Percentiles rank a stretch among this genome's conserved stretches.
These are phyloP conservation scores for Drosophila repleta DNA, from an alignment of 1,140 invertebrate species.

Conservation along the genomic window DNA sequence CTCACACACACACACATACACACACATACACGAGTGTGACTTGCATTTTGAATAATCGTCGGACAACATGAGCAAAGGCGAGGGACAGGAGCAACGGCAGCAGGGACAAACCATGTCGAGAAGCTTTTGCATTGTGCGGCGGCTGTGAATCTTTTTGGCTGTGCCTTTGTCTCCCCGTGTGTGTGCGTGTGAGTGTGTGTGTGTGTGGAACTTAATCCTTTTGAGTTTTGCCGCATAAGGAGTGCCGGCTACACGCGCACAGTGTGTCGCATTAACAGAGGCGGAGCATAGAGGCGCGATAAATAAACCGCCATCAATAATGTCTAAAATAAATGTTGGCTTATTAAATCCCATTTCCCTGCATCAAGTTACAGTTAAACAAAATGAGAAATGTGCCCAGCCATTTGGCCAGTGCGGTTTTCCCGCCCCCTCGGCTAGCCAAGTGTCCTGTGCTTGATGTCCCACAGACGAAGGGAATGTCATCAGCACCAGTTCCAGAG, in stretches of 20 bases:
- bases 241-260: conserved; percentile 7
- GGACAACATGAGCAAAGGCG: conserved; percentile 43
- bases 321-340: conserved; percentile 80
- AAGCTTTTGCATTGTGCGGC: conserved; percentile 72
- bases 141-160: conserved; percentile 72
- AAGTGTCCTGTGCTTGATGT: conserved; percentile 31
- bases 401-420: conserved; percentile 54
- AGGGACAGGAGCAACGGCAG: background rate
- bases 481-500: conserved; percentile 56
- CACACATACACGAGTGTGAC: conserved; percentile 52
- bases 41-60: conserved; percentile 79
- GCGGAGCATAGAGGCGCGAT: conserved; percentile 21
- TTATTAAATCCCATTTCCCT: conserved; percentile 81
- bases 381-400: conserved; percentile 72
- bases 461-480: conserved; percentile 56
- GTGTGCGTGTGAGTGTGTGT: conserved; percentile 10
- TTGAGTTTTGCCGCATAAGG: conserved; percentile 81
- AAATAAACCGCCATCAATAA: conserved; percentile 78
- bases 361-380: conserved; percentile 73
- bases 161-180: conserved; percentile 36
- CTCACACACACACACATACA: conserved; percentile 42
- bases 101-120: conserved; percentile 31
- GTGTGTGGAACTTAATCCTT: conserved; percentile 75
- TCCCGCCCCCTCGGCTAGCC: background rate
- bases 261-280: conserved; percentile 48